Base-by-base conservation (phyloP, 2,797 vertebrate species). In the Odontamblyopus lacepedii region DNA sequence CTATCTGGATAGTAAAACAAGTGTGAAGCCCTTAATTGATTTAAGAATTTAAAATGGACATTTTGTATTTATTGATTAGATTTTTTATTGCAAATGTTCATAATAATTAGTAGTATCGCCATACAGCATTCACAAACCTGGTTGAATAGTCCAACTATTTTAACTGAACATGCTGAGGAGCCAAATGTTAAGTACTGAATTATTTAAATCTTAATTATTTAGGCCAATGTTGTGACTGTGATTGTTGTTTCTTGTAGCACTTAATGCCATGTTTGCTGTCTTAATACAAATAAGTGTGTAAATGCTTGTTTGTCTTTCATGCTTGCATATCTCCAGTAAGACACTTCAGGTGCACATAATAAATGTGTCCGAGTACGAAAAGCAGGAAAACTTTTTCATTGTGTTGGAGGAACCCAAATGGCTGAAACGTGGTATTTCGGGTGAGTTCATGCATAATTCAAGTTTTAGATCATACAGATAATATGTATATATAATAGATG, bases 351-450 rank as follows among this genome's bases (percentile, higher is more conserved):
- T 98, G 83, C 94, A 85, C 74, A 96, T 98, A 69, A 93, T 96
- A 64, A 96, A 97, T 29, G 94, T 96, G 3, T 95, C 94, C 65
- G 96, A 97, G 86, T 97, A 96, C 16, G 97, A 98, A 85, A 98
- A 98, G 83, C 95, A 95, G 84, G 97, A 98, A 80, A 95, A 95
- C 73, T 99, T 99, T 92, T 97, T 93, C 85, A 92, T 99, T 0
- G 93, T 96, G 74, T 93, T 99, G 67, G 96, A 97, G 65, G 93
- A 96, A 75, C 97, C 97, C 0, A 95, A 94, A 76, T 97, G 97
- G 97, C 91, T 97, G 35, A 97, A 98, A 81, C 92, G 95, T 78
- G 96, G 96, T 48, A 90, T 96, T 72, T 97, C 96, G 86, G 95
- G 97, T 97, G 23, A 81, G 88, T 83, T 67, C 78, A 5, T 19